Evolutionary conservation across 2,888 invertebrate species (phyloP).

Genomic region (Leptopilina drosophilae): DNA sequence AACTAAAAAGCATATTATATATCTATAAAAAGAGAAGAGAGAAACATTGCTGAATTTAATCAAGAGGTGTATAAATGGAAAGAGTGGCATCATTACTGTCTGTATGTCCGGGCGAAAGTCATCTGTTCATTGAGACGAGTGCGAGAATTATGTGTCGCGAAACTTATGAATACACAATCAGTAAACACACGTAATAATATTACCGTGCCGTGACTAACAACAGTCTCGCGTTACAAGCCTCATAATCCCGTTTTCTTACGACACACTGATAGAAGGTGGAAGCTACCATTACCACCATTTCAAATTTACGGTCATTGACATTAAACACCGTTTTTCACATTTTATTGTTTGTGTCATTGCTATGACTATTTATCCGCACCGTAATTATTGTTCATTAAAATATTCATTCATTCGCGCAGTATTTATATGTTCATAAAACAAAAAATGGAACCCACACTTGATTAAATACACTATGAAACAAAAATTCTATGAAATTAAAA

Average conservation of each 20-base stretch:
- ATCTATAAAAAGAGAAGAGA: neutral
- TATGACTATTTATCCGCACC: neutral
- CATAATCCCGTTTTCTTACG: conserved; percentile 13
- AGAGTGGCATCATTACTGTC: neutral
- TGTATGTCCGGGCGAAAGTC: conserved; percentile 35
- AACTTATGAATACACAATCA: conserved; percentile 55
- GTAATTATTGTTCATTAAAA: neutral
- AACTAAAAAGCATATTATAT: too few relatives aligned
- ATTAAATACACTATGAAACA: too few relatives aligned
- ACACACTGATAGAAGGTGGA: conserved; percentile 23
- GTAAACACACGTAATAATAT: conserved; percentile 60
- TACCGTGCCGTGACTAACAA: conserved; percentile 62
- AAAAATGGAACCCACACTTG: too few relatives aligned
- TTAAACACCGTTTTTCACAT: conserved; percentile 3
- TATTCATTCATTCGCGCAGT: neutral
- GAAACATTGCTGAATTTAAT: neutral
- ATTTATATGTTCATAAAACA: too few relatives aligned
- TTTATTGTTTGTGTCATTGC: neutral
- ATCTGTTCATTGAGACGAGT: conserved; percentile 27
- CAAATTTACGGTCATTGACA: conserved; percentile 1
- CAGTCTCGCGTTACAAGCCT: conserved; percentile 56
- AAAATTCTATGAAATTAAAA: too few relatives aligned
- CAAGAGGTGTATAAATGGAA: neutral
- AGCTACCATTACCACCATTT: conserved; percentile 21
- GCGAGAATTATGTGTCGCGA: conserved; percentile 55